phyloP scores from a whole-genome alignment of 2,113 vertebrate genomes.

The Phasianus colchicus region DNA sequence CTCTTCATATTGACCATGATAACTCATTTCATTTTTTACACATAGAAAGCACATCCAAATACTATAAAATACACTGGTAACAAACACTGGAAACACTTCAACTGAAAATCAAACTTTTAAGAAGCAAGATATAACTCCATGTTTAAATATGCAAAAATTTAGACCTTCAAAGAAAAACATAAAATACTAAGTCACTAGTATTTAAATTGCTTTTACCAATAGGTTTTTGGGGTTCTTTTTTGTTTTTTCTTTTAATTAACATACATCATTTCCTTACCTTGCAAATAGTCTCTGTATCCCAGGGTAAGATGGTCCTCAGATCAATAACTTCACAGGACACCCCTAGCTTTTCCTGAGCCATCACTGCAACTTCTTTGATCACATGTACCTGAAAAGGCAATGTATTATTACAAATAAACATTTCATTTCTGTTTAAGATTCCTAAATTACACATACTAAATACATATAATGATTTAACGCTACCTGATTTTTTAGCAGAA shows the following conservation, averaged over 20 bases:
- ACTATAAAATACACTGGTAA: not conserved
- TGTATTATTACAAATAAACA: not conserved
- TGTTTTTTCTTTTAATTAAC: not conserved
- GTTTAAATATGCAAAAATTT: not conserved
- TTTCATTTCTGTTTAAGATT: not conserved
- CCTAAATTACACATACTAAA: not conserved
- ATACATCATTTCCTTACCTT: constrained; percentile 81
- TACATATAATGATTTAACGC: not conserved
- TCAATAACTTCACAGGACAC: constrained; percentile 98
- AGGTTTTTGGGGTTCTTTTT: not conserved
- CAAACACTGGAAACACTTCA: not conserved
- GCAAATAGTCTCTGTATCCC: constrained; percentile 94
- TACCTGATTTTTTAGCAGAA: not conserved
- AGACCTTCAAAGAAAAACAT: not conserved
- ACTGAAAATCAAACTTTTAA: not conserved
- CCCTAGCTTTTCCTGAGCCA: constrained; percentile 97
- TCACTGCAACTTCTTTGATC: constrained; percentile 90
- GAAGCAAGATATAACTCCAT: not conserved
- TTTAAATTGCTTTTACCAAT: not conserved
- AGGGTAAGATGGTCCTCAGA: constrained; percentile 93
- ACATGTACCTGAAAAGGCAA: constrained; percentile 89
- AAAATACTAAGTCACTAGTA: not conserved
- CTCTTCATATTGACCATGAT: not conserved
- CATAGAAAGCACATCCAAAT: constrained; percentile 17
- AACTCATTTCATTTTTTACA: not conserved